Evolutionary conservation across 2,797 vertebrate genomes (phyloP).

Genomic region (Enteromius unitaeniatus): DNA sequence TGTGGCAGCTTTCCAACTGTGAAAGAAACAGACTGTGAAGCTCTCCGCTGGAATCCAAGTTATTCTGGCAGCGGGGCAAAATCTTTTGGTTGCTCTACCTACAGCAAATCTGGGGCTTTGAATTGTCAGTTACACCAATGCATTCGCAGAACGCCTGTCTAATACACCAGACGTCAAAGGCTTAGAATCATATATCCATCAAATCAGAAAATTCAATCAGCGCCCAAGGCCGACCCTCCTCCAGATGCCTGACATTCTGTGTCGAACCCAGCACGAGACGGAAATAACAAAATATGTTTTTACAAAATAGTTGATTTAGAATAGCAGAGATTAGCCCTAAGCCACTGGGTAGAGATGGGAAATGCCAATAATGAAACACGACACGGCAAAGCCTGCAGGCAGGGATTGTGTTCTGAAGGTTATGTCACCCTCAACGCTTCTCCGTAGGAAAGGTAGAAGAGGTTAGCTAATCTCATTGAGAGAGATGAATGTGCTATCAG

Average conservation of each 20-base stretch:
- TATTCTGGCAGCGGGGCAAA: constrained; percentile 4
- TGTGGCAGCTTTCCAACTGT: constrained; percentile 7
- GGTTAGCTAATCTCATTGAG: constrained; percentile 47
- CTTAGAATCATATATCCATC: constrained; percentile 9
- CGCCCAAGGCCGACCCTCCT: not conserved
- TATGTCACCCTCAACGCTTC: constrained; percentile 30
- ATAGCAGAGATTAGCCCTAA: constrained; percentile 35
- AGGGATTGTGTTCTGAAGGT: constrained; percentile 38
- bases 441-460: constrained; percentile 41
- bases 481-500: constrained; percentile 7
- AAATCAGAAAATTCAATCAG: constrained; percentile 23
- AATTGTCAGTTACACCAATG: constrained; percentile 16
- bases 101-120: constrained; percentile 14
- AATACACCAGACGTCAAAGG: not conserved
- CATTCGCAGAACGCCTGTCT: not conserved
- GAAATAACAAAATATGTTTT: constrained; percentile 20
- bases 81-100: constrained; percentile 27
- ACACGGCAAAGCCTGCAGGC: constrained; percentile 44
- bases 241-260: constrained; percentile 17
- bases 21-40: constrained; percentile 31
- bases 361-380: constrained; percentile 57
- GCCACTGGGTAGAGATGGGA: constrained; percentile 2
- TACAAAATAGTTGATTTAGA: constrained; percentile 25
- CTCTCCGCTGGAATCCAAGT: constrained; percentile 19
- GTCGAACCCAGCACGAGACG: not conserved